Base-by-base conservation (phyloP, 2,888 invertebrate species). In the Autographa pulchrina region DNA sequence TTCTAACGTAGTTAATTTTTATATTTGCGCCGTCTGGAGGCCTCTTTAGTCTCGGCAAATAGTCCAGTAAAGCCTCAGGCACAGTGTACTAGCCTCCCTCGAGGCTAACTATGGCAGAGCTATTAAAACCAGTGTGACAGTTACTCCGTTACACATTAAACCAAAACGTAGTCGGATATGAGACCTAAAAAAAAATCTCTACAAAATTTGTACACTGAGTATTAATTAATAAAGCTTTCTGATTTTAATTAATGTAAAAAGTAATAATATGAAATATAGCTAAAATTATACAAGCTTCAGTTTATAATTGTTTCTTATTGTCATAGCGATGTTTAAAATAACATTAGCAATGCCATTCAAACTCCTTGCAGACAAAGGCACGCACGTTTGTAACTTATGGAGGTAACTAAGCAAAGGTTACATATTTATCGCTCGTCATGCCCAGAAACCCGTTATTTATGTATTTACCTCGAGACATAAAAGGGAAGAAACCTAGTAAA, bases 1-100 rank as follows among this genome's bases (percentile, higher is more conserved):
- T 5, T 48, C n/a, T 48, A 48, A 48, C 48, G 48, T n/a, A 48
- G 48, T 48, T n/a, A 48, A n/a, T 48, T 48, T 48, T 48, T 48
- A 7, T 48, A 48, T 48, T n/a, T n/a, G n/a, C 43, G 16, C 16
- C 5, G 14, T 14, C 43, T 16, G 11, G 13, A 41, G 11, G 43
- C 43, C 48, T 48, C 43, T 43, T 43, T 16, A 9, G 16, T 16
- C 16, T 48, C 8, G 14, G 48, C 7, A n/a, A 48, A n/a, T 7
- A 48, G 48, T 48, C 48, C 48, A n/a, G n/a, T n/a, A 5, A 48
- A 48, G n/a, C 48, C n/a, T 48, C 14, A 48, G n/a, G 48, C 48
- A n/a, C 11, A 48, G 8, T 48, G 48, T 48, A n/a, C 4, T 6
- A 43, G 43, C 43, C 43, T 48, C n/a, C n/a, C 48, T 6, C n/a